A percentile compares a stretch with the other conserved stretches of the same genome.
Conservation (phyloP, 2,113 vertebrate species). For the Empidonax alnorum region DNA sequence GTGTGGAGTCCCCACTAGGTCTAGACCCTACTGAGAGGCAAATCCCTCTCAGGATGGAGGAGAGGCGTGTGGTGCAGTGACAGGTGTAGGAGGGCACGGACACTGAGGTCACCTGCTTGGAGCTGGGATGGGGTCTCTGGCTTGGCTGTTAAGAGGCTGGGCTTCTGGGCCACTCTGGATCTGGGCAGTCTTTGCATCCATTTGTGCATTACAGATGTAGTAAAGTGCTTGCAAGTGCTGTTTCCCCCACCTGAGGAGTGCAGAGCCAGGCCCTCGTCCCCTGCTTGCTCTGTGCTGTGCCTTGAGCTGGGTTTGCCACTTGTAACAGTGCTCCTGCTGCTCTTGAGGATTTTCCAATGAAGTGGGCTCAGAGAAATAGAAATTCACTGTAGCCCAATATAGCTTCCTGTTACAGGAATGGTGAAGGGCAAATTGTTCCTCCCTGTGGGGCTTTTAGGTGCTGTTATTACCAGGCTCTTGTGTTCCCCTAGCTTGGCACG, state of each 20-base stretch:
- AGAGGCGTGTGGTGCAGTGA: neutral
- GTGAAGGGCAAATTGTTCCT: neutral
- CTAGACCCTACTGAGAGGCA: neutral
- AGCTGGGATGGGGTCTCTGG: neutral
- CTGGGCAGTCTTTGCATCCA: neutral
- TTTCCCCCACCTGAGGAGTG: neutral
- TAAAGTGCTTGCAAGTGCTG: neutral
- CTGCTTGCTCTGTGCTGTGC: rapidly evolving
- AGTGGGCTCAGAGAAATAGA: neutral
- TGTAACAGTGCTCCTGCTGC: neutral
- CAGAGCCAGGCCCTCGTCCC: neutral
- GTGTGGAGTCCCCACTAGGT: neutral
- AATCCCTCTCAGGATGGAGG: neutral
- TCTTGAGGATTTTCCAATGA: neutral
- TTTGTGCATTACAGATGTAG: neutral
- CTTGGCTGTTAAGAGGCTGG: neutral
- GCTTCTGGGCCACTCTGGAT: neutral
- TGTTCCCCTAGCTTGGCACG: neutral
- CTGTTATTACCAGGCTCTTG: neutral
- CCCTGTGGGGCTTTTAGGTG: neutral
- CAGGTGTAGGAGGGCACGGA: neutral
- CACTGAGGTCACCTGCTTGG: neutral
- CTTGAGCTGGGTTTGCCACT: rapidly evolving
- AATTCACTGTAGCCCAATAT: neutral
- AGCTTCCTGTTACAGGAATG: neutral